Percentiles rank a stretch among this genome's conserved stretches.
phyloP scores from a whole-genome alignment of 2,888 invertebrate genomes.

The Sphaerophoria taeniata region DNA sequence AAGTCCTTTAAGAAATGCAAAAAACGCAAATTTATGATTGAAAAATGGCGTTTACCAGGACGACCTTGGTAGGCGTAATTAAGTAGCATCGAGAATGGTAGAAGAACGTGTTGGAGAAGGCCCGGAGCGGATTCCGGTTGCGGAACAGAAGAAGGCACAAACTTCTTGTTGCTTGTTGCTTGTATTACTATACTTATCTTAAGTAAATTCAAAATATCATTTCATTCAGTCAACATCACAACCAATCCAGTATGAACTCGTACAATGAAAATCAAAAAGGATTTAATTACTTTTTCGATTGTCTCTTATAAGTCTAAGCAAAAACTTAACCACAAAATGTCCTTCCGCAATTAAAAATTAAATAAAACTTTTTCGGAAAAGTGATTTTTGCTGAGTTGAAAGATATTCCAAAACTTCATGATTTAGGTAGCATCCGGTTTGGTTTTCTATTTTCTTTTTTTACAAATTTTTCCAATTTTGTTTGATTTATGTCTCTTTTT shows the following conservation, averaged over 20 bases:
- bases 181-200: too few species aligned
- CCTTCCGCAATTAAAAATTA: conserved; percentile 74
- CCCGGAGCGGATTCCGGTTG: too few species aligned
- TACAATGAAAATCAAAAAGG: neutral
- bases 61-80: too few species aligned
- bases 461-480: conserved; percentile 69
- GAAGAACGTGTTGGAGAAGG: too few species aligned
- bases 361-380: conserved; percentile 63
- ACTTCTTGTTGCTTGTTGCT: too few species aligned
- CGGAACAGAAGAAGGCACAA: too few species aligned
- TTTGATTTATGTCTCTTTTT: conserved; percentile 62
- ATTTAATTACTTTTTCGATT: conserved; percentile 63
- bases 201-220: too few species aligned
- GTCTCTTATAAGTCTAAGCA: conserved; percentile 7
- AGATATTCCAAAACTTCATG: conserved; percentile 58
- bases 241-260: conserved; percentile 8
- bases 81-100: too few species aligned
- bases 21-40: too few species aligned
- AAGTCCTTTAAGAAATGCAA: too few species aligned
- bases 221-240: too few species aligned
- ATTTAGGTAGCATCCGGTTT: conserved; percentile 70
- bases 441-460: conserved; percentile 36
- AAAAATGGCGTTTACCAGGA: too few species aligned
- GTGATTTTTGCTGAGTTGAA: conserved; percentile 67
- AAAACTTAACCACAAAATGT: conserved; percentile 53